Conservation (phyloP, 2,797 vertebrate genomes). For the Neostethus bicornis region DNA sequence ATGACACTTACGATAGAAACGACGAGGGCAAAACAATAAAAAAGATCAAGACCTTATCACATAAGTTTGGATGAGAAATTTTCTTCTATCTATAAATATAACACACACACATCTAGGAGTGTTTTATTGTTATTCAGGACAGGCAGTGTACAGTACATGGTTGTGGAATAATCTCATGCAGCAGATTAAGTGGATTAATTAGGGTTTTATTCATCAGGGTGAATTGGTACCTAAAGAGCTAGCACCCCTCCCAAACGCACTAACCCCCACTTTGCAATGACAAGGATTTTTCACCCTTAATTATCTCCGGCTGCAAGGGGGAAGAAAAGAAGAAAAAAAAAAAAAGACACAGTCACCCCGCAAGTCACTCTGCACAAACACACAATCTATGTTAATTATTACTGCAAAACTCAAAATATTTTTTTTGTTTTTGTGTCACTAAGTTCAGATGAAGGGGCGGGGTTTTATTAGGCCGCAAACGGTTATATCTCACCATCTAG, state of each 20-base stretch:
- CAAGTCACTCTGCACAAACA: slow-evolving; percentile 33
- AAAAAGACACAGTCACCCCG: slow-evolving; percentile 22
- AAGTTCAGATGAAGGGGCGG: no score
- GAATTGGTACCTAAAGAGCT: slow-evolving; percentile 80
- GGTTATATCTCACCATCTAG: slow-evolving; percentile 50
- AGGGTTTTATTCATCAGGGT: slow-evolving; percentile 79
- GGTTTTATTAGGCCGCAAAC: slow-evolving; percentile 46
- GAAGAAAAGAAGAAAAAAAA: slow-evolving; percentile 25
- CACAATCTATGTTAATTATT: slow-evolving; percentile 35
- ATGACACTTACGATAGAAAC: slow-evolving; percentile 51
- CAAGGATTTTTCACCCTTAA: slow-evolving; percentile 76
- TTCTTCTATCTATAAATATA: slow-evolving; percentile 7
- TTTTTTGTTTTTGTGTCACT: slow-evolving; percentile 27
- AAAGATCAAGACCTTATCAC: slow-evolving; percentile 68
- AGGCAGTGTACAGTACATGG: slow-evolving; percentile 59
- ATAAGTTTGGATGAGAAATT: slow-evolving; percentile 51
- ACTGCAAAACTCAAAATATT: not conserved
- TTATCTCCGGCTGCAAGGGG: slow-evolving; percentile 68
- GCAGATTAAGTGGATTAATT: slow-evolving; percentile 83
- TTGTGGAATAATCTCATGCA: slow-evolving; percentile 74
- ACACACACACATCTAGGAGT: slow-evolving; percentile 32
- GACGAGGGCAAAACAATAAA: slow-evolving; percentile 49
- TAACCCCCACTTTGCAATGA: slow-evolving; percentile 72
- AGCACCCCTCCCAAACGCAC: no score
- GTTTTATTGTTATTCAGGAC: slow-evolving; percentile 70